phyloP scores from a whole-genome alignment of 2,797 vertebrate species.

The Enteromius treurensis region DNA sequence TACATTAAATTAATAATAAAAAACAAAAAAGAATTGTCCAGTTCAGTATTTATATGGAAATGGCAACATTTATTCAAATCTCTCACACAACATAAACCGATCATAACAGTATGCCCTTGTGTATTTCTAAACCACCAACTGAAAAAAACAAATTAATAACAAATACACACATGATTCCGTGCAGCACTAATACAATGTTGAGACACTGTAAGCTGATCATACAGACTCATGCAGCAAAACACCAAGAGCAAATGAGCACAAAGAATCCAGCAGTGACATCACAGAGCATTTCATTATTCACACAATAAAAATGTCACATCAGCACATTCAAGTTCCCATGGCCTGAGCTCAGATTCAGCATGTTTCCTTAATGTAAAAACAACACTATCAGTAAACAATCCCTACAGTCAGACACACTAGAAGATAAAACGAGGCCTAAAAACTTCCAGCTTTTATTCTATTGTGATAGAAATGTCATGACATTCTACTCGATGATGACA shows the following conservation, averaged over 20 bases:
- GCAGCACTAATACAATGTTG: slow-evolving; percentile 18
- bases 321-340: slow-evolving; percentile 27
- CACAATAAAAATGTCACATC: slow-evolving; percentile 30
- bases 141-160: neutral
- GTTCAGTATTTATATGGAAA: neutral
- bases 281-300: slow-evolving; percentile 10
- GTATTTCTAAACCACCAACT: neutral
- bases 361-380: neutral
- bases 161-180: slow-evolving; percentile 8
- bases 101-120: neutral
- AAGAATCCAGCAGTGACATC: slow-evolving; percentile 19
- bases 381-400: neutral
- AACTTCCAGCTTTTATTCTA: slow-evolving; percentile 24
- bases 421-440: neutral
- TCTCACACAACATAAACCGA: slow-evolving; percentile 17
- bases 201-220: slow-evolving; percentile 7
- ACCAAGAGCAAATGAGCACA: slow-evolving; percentile 7
- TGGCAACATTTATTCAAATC: slow-evolving; percentile 27
- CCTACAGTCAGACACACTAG: neutral
- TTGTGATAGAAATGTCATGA: slow-evolving; percentile 1
- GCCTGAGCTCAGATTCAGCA: slow-evolving; percentile 12
- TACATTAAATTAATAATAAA: no score
- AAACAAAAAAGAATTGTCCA: neutral
- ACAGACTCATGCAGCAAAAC: slow-evolving; percentile 18
- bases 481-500: neutral